Evolutionary conservation across 2,888 invertebrate species (phyloP).

Genomic region (Orthosia gracilis): DNA sequence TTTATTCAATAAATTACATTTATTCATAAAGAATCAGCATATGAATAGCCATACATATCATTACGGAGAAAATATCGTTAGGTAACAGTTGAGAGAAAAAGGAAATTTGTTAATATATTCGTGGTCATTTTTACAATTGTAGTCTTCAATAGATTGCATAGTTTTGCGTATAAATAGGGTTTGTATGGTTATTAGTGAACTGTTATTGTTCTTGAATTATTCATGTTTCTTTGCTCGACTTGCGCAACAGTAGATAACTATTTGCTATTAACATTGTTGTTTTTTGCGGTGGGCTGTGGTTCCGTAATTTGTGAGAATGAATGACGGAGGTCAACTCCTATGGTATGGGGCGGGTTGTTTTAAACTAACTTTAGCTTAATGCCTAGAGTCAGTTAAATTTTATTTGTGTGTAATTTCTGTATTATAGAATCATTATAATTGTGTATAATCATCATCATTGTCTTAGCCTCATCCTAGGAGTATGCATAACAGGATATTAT

Average conservation of each 20-base stretch:
- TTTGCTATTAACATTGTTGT: constrained; percentile 52
- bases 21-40: constrained; percentile 42
- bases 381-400: background rate
- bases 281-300: constrained; percentile 39
- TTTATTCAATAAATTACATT: constrained; percentile 37
- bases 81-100: constrained; percentile 61
- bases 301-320: constrained; percentile 17
- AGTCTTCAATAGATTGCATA: constrained; percentile 59
- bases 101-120: constrained; percentile 53
- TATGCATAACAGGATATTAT: too few relatives aligned
- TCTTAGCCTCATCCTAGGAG: background rate
- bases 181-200: constrained; percentile 62
- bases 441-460: background rate
- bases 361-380: background rate
- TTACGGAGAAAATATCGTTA: constrained; percentile 59
- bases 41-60: constrained; percentile 27
- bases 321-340: background rate
- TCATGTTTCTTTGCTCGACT: constrained; percentile 51
- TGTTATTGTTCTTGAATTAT: constrained; percentile 64
- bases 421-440: background rate
- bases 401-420: background rate
- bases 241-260: constrained; percentile 53
- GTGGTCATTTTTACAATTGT: constrained; percentile 56
- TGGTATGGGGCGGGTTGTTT: background rate
- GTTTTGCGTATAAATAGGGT: constrained; percentile 45